These are phyloP conservation scores for Clarias gariepinus DNA, from an alignment of 2,113 vertebrate species.

Conservation along the genomic window DNA sequence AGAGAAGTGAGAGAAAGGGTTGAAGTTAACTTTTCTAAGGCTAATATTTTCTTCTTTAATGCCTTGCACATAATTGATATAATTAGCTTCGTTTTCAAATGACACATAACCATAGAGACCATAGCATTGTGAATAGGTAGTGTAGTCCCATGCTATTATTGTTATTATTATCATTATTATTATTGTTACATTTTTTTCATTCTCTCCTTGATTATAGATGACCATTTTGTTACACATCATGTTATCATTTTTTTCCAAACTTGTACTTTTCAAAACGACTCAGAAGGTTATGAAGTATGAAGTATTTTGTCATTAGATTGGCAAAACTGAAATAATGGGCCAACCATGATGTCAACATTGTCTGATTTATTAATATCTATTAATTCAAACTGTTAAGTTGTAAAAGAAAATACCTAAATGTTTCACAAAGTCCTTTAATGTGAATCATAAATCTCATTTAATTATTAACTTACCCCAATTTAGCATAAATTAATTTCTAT, in stretches of 20 bases:
- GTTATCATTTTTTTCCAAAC: slow-evolving; percentile 58
- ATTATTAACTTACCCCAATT: not conserved
- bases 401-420: not conserved
- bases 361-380: slow-evolving; percentile 37
- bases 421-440: slow-evolving; percentile 11
- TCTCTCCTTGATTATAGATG: slow-evolving; percentile 39
- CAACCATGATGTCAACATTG: slow-evolving; percentile 26
- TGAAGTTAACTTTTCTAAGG: slow-evolving; percentile 49
- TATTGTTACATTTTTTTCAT: slow-evolving; percentile 57
- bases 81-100: slow-evolving; percentile 62
- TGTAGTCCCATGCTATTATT: slow-evolving; percentile 59
- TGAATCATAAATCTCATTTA: slow-evolving; percentile 24
- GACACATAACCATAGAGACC: slow-evolving; percentile 70
- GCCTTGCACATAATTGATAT: slow-evolving; percentile 51
- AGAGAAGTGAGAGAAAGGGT: slow-evolving; percentile 33
- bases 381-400: slow-evolving; percentile 21
- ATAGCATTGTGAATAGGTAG: slow-evolving; percentile 73
- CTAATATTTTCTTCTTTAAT: slow-evolving; percentile 62
- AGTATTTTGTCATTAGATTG: slow-evolving; percentile 35
- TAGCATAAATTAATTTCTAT: slow-evolving; percentile 25
- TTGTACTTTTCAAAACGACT: slow-evolving; percentile 67
- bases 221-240: slow-evolving; percentile 47
- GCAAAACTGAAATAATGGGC: slow-evolving; percentile 42
- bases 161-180: slow-evolving; percentile 37
- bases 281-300: slow-evolving; percentile 51